Base-by-base conservation (phyloP, 2,113 vertebrate species). In the Dicentrarchus labrax region DNA sequence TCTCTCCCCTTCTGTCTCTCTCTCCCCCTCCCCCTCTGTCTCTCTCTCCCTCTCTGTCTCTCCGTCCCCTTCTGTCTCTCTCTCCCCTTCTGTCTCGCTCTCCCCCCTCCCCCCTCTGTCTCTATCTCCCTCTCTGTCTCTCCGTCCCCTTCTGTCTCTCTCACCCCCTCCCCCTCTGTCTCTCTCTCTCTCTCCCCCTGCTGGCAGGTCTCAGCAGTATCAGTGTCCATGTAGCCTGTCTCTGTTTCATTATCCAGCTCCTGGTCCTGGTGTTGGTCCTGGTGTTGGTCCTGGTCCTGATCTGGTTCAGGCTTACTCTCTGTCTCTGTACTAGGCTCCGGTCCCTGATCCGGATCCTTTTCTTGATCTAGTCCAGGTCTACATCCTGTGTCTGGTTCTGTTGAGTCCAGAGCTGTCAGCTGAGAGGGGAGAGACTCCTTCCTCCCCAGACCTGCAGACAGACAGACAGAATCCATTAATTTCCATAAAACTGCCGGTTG, bases 361-460 rank as follows among this genome's bases (percentile, higher is more conserved):
- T 67, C 57, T 12, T 45, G 54, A 3, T 60, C n/a, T 8, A 17
- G 62, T 84, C 16, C 76, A 15, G 84, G 7, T 45, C n/a, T 19
- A 64, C 62, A 39, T 36, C 2, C 19, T 5, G 61, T 54, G 8
- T 77, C 74, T 53, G 77, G 77, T 11, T 54, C 61, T 19, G 48
- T 5, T 65, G 77, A 61, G 47, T 80, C 47, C 24, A 82, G 8
- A 56, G n/a, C 24, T 24, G 62, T 21, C 0, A 36, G 80, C 17
- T 84, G 89, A 62, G 47, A 60, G 8, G 87, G 84, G 13, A 93
- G 84, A 78, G 89, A 91, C 85, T 86, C 89, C 70, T 91, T 91
- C 65, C 89, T 85, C 5, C 81, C 39, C 8, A 91, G 67, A 74
- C 90, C 91, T 92, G 70, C n/a, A 77, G 67, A 83, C 36, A 82